A percentile compares a stretch with the other conserved stretches of the same genome.
phyloP scores from a whole-genome alignment of 2,797 vertebrate genomes.

The Pseudochromis fuscus region DNA sequence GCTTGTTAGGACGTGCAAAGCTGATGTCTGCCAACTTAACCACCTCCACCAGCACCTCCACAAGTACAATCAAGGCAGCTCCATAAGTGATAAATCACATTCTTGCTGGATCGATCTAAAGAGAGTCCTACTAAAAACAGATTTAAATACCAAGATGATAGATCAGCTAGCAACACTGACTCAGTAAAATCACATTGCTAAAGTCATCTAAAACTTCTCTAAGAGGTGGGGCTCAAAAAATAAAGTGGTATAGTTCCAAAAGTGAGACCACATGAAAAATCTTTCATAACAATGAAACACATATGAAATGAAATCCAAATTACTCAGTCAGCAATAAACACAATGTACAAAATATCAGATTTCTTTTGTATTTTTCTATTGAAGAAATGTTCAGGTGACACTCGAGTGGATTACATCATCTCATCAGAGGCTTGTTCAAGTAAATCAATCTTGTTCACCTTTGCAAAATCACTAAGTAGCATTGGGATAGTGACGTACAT shows the following conservation, averaged over 20 bases:
- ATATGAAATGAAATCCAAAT: too few species aligned
- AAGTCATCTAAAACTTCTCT: neutral
- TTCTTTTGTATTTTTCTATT: neutral
- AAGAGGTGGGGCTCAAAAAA: too few species aligned
- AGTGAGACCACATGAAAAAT: too few species aligned
- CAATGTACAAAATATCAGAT: neutral
- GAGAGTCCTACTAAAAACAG: conserved; percentile 9
- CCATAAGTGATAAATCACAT: conserved; percentile 24
- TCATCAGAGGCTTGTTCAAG: neutral
- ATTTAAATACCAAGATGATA: conserved; percentile 19
- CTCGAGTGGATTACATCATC: neutral
- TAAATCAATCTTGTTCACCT: neutral
- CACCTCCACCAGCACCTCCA: neutral
- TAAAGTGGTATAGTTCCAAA: too few species aligned
- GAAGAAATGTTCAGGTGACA: neutral
- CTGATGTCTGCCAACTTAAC: conserved; percentile 45
- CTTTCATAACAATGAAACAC: too few species aligned
- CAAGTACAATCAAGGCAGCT: conserved; percentile 16
- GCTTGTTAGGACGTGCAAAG: conserved; percentile 46
- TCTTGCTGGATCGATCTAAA: conserved; percentile 28
- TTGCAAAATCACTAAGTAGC: too few species aligned
- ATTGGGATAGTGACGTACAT: too few species aligned
- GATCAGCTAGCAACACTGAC: conserved; percentile 9
- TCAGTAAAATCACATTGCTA: conserved; percentile 1
- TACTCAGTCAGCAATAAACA: neutral